phyloP scores from a whole-genome alignment of 2,888 invertebrate species.

The Pristionchus entomophagus region DNA sequence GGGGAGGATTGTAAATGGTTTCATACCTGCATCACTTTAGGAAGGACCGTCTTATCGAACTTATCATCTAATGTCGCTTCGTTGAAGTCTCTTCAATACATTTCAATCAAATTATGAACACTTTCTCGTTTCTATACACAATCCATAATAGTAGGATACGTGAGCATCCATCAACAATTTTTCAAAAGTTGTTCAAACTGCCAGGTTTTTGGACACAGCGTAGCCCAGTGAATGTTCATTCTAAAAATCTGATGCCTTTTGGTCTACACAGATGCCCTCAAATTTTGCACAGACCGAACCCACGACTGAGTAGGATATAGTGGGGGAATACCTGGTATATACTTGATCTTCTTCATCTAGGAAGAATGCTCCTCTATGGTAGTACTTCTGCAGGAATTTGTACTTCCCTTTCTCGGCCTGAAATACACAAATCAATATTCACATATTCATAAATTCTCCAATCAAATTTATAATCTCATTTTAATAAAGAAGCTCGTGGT shows the following conservation, averaged over 20 bases:
- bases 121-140: too few species aligned
- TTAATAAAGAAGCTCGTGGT: neutral
- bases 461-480: neutral
- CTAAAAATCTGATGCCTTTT: too few species aligned
- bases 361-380: slow-evolving; percentile 98
- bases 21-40: slow-evolving; percentile 95
- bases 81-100: slow-evolving; percentile 85
- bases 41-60: slow-evolving; percentile 97
- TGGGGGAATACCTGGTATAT: slow-evolving; percentile 39
- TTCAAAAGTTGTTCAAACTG: too few species aligned
- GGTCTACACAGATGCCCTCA: too few species aligned
- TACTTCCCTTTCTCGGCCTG: slow-evolving; percentile 93
- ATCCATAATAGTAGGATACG: too few species aligned
- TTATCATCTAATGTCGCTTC: slow-evolving; percentile 97
- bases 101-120: neutral
- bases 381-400: slow-evolving; percentile 99
- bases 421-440: slow-evolving; percentile 45
- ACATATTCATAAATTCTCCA: neutral
- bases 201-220: too few species aligned
- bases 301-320: too few species aligned
- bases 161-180: too few species aligned
- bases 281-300: too few species aligned
- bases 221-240: too few species aligned
- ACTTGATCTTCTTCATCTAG: slow-evolving; percentile 81
- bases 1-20: too few species aligned